Conservation (phyloP, 2,797 vertebrate genomes). For the Aotus griseimembra region DNA sequence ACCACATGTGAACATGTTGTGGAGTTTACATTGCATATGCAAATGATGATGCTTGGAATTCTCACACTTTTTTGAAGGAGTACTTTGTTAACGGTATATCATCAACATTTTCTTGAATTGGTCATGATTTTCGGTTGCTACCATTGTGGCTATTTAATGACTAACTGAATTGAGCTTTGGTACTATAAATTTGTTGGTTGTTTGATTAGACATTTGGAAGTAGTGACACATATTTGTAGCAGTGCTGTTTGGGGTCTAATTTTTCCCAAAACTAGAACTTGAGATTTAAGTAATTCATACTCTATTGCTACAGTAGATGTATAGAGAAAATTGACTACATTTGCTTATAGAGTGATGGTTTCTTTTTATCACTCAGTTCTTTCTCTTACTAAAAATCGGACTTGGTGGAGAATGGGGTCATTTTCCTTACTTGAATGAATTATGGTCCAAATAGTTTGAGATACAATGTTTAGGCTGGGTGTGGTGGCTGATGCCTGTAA, state of each 20-base stretch:
- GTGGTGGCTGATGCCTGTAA: background rate
- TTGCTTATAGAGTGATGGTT: background rate
- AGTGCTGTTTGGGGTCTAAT: background rate
- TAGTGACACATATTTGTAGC: background rate
- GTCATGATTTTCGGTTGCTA: background rate
- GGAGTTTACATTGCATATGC: rapidly evolving
- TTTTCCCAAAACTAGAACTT: background rate
- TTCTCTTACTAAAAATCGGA: background rate
- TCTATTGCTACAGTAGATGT: background rate
- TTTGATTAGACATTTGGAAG: background rate
- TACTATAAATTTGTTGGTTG: slow-evolving; percentile 18
- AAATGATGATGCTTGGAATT: background rate
- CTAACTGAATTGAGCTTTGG: background rate
- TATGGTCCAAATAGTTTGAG: background rate
- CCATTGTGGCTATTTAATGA: background rate
- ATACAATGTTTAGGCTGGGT: background rate
- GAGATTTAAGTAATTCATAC: background rate
- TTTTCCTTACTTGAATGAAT: slow-evolving; percentile 14
- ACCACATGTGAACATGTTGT: rapidly evolving
- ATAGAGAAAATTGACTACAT: background rate
- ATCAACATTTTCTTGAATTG: background rate
- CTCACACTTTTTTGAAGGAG: background rate
- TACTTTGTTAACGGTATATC: background rate
- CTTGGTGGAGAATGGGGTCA: background rate
- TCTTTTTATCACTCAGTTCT: background rate